Conservation (phyloP, 2,797 vertebrate genomes). For the Lutjanus campechanus region DNA sequence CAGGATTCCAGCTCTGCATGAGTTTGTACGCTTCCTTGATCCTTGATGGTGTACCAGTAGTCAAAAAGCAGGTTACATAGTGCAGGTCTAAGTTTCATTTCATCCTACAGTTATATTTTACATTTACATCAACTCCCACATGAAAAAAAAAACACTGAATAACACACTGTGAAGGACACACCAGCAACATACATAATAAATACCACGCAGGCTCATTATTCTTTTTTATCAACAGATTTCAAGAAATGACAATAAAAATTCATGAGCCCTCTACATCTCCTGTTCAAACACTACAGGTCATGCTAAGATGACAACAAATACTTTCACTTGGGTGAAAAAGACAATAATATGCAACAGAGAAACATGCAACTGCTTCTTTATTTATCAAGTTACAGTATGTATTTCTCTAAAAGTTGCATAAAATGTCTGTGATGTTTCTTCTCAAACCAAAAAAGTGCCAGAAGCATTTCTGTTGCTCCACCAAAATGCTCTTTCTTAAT, state of each 20-base stretch:
- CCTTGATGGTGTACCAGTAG: not conserved
- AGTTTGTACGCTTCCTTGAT: not conserved
- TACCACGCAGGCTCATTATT: not conserved
- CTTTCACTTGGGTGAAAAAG: not conserved
- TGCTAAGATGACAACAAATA: not conserved
- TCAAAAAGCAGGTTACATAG: not conserved
- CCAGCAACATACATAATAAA: not conserved
- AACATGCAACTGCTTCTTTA: not conserved
- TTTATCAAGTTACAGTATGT: not conserved
- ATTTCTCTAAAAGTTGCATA: slow-evolving; percentile 1
- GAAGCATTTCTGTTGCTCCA: slow-evolving; percentile 32
- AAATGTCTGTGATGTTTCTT: slow-evolving; percentile 17
- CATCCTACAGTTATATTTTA: not conserved
- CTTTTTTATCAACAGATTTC: not conserved
- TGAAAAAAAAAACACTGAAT: not conserved
- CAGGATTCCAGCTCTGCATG: slow-evolving; percentile 1
- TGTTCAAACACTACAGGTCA: not conserved
- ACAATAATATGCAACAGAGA: not conserved
- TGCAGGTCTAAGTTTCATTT: not conserved
- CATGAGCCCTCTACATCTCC: not conserved
- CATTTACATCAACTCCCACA: not conserved
- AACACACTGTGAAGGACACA: not conserved
- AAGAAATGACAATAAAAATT: not conserved
- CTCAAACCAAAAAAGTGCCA: slow-evolving; percentile 18
- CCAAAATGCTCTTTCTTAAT: slow-evolving; percentile 50